These are phyloP conservation scores for Eilema sororculum DNA, from an alignment of 2,888 invertebrate species.

Conservation along the genomic window DNA sequence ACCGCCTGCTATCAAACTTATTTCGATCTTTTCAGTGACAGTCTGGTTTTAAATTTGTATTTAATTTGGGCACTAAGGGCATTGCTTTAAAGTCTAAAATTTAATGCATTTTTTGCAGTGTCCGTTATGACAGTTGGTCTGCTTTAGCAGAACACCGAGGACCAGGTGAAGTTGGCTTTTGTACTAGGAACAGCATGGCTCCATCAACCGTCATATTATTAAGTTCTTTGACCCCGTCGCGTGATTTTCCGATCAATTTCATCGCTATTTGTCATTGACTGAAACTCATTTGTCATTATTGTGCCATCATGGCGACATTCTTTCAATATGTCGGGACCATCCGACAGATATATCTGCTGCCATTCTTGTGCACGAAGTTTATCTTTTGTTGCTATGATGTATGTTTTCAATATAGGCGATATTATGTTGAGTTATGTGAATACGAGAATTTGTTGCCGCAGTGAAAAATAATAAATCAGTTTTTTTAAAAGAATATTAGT, in stretches of 20 bases:
- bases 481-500: no score
- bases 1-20: no score
- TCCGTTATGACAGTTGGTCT: no score
- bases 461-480: neutral
- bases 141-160: no score
- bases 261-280: neutral
- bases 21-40: no score
- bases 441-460: neutral
- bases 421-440: neutral
- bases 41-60: no score
- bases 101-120: no score
- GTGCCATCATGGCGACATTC: neutral
- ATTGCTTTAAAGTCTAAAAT: no score
- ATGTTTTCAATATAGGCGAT: slow-evolving; percentile 9
- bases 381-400: neutral
- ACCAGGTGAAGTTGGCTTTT: no score
- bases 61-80: no score
- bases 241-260: neutral
- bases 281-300: neutral
- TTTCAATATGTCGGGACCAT: slow-evolving; percentile 4
- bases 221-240: neutral
- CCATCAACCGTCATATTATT: no score
- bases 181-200: no score
- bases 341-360: neutral
- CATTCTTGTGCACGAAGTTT: neutral